Evolutionary conservation across 2,113 vertebrate genomes (phyloP).

Genomic region (Columba livia): DNA sequence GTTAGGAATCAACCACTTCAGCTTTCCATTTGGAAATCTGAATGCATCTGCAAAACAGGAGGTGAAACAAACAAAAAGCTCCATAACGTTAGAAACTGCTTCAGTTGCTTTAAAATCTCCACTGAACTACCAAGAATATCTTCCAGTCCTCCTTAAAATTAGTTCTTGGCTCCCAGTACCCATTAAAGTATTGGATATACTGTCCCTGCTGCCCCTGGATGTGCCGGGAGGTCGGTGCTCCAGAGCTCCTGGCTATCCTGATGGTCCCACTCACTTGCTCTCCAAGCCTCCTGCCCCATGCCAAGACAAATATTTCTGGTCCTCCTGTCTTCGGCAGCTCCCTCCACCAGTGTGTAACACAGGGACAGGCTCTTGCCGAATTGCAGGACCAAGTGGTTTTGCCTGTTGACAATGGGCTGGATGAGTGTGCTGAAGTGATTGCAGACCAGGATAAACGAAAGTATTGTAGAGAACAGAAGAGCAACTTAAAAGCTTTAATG

Average conservation of each 20-base stretch:
- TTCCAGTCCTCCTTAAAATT: conserved; percentile 38
- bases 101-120: neutral
- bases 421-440: neutral
- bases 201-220: neutral
- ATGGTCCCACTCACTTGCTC: conserved; percentile 37
- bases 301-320: conserved; percentile 55
- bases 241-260: conserved; percentile 49
- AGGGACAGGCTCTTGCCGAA: neutral
- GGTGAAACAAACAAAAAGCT: neutral
- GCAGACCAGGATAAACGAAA: neutral
- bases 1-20: neutral
- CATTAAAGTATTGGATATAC: conserved; percentile 9
- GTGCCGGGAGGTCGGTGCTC: conserved; percentile 19
- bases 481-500: neutral
- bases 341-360: neutral
- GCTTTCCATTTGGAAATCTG: neutral
- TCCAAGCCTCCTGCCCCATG: conserved; percentile 1
- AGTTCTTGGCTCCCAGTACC: neutral
- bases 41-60: neutral
- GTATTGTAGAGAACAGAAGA: neutral
- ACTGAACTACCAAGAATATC: neutral
- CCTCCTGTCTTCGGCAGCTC: neutral
- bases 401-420: neutral
- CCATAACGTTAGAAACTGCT: neutral
- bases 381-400: neutral